phyloP scores from a whole-genome alignment of 1,140 invertebrate species.

The Listronotus bonariensis region DNA sequence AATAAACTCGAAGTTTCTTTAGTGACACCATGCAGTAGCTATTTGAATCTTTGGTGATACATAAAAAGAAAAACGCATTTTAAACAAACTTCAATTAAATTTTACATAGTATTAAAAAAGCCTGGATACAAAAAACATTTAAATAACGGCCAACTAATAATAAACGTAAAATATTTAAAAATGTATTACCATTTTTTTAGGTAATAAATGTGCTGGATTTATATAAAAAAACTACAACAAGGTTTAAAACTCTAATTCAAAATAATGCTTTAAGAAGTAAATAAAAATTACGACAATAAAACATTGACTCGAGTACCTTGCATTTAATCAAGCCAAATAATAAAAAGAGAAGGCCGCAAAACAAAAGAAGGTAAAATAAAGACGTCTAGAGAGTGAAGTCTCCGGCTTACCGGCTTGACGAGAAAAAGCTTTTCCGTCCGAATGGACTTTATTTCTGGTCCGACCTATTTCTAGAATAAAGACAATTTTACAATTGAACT shows the following conservation, averaged over 20 bases:
- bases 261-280: slow-evolving; percentile 19
- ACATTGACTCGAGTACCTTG: slow-evolving; percentile 13
- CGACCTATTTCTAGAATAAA: slow-evolving; percentile 32
- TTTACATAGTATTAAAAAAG: no score
- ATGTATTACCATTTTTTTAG: no score
- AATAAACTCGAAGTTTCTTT: no score
- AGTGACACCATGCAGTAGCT: no score
- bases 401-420: slow-evolving; percentile 27
- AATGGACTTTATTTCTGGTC: slow-evolving; percentile 33
- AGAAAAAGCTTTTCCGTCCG: slow-evolving; percentile 32
- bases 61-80: no score
- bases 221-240: no score
- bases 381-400: slow-evolving; percentile 28
- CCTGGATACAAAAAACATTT: no score
- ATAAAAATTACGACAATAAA: slow-evolving; percentile 33
- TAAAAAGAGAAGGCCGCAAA: slow-evolving; percentile 31
- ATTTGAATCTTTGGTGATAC: no score
- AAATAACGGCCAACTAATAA: no score
- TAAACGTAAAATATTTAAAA: no score
- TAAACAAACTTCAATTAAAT: no score
- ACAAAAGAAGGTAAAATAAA: slow-evolving; percentile 31
- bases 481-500: slow-evolving; percentile 33
- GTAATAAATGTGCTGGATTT: no score
- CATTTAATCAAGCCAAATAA: slow-evolving; percentile 34
- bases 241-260: not conserved